A percentile compares a stretch with the other conserved stretches of the same genome.
Conservation (phyloP, 1,140 invertebrate genomes). For the Monomorium pharaonis region DNA sequence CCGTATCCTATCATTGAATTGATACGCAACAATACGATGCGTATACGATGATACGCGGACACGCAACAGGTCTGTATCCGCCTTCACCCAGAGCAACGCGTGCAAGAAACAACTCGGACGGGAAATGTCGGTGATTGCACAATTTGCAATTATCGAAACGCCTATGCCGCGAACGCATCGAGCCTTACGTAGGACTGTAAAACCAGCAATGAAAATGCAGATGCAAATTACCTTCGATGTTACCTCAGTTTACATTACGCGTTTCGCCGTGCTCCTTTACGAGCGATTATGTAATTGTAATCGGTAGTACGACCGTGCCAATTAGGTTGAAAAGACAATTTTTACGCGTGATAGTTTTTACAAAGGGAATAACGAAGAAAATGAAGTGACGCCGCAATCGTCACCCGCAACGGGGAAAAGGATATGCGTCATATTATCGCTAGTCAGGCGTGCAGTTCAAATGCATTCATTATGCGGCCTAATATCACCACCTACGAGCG, state of each 20-base stretch:
- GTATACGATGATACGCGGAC: not conserved
- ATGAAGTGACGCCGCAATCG: not conserved
- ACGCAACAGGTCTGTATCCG: not conserved
- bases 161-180: not conserved
- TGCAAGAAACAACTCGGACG: not conserved
- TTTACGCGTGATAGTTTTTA: constrained; percentile 9
- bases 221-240: constrained; percentile 30
- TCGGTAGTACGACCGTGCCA: not conserved
- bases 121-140: not conserved
- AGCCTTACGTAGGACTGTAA: not conserved
- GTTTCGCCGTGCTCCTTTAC: constrained; percentile 13
- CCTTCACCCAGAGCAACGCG: not conserved
- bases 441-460: not conserved
- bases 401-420: not conserved
- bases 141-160: constrained; percentile 27
- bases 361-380: not conserved
- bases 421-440: constrained; percentile 5
- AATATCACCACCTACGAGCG: not conserved
- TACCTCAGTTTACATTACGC: constrained; percentile 3
- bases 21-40: not conserved
- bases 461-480: not conserved
- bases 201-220: not conserved
- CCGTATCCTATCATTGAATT: not conserved
- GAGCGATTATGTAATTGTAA: constrained; percentile 41
- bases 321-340: not conserved